phyloP scores from a whole-genome alignment of 1,140 invertebrate species.

The Drosophila persimilis region DNA sequence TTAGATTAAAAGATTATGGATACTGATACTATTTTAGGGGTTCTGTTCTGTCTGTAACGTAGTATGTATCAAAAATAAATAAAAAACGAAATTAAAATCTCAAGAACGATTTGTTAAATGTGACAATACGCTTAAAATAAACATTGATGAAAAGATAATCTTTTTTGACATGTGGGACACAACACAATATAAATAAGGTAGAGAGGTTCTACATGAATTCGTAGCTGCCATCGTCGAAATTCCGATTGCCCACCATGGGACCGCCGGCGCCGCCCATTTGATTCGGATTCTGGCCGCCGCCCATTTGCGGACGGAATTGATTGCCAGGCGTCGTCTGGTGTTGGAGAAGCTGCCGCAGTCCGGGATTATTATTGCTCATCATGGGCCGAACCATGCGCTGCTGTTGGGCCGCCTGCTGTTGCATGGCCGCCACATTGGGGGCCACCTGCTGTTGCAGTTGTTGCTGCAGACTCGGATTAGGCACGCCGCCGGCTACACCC shows the following conservation, averaged over 20 bases:
- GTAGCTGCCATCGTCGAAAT: conserved; percentile 76
- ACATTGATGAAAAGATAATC: background rate
- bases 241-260: conserved; percentile 74
- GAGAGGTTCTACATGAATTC: conserved; percentile 71
- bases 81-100: conserved; percentile 28
- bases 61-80: conserved; percentile 36
- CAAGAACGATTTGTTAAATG: too few species aligned
- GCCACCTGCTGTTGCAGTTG: conserved; percentile 71
- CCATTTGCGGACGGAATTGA: conserved; percentile 80
- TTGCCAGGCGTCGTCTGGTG: conserved; percentile 84
- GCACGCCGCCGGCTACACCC: conserved; percentile 38
- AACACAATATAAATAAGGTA: background rate
- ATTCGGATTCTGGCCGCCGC: conserved; percentile 70
- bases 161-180: too few species aligned
- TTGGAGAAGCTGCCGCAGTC: conserved; percentile 88
- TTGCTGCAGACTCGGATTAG: conserved; percentile 69
- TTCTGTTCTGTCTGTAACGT: conserved; percentile 7
- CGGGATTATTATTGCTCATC: conserved; percentile 86
- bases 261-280: conserved; percentile 78
- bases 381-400: conserved; percentile 87
- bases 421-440: conserved; percentile 63
- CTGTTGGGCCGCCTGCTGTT: conserved; percentile 77
- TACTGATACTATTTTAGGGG: background rate
- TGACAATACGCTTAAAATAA: conserved; percentile 17
- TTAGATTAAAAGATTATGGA: conserved; percentile 37